Conservation (phyloP, 2,113 vertebrate genomes). For the Bubo bubo region DNA sequence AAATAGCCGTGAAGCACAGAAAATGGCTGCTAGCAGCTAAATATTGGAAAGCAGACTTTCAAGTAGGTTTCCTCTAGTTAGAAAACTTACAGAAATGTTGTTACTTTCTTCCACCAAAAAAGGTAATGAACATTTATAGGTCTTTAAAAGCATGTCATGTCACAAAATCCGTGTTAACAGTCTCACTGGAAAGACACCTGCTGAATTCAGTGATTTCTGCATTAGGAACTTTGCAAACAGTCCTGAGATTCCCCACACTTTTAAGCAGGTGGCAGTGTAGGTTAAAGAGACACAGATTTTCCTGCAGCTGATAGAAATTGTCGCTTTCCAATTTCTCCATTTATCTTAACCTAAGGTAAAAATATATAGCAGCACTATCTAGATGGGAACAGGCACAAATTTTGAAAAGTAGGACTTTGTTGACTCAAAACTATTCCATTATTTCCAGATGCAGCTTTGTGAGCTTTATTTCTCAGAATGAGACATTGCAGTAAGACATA, state of each 20-base stretch:
- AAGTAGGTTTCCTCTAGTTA: background rate
- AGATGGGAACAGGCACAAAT: background rate
- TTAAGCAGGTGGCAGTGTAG: conserved; percentile 68
- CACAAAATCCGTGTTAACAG: background rate
- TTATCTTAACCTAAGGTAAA: background rate
- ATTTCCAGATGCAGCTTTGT: background rate
- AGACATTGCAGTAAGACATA: background rate
- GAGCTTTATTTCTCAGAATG: background rate
- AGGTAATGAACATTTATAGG: background rate
- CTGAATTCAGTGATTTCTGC: background rate
- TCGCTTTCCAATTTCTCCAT: background rate
- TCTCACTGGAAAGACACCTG: background rate
- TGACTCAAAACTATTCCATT: background rate
- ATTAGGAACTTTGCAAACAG: background rate
- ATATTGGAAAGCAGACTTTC: background rate
- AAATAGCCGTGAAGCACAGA: background rate
- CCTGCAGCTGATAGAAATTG: background rate
- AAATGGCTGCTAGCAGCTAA: background rate
- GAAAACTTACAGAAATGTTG: background rate
- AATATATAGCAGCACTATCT: background rate
- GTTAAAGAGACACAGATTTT: conserved; percentile 53
- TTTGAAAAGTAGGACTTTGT: background rate
- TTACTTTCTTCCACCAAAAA: background rate
- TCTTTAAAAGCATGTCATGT: background rate
- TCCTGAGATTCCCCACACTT: conserved; percentile 55